phyloP scores from a whole-genome alignment of 2,797 vertebrate species.

The Ctenopoma kingsleyae region DNA sequence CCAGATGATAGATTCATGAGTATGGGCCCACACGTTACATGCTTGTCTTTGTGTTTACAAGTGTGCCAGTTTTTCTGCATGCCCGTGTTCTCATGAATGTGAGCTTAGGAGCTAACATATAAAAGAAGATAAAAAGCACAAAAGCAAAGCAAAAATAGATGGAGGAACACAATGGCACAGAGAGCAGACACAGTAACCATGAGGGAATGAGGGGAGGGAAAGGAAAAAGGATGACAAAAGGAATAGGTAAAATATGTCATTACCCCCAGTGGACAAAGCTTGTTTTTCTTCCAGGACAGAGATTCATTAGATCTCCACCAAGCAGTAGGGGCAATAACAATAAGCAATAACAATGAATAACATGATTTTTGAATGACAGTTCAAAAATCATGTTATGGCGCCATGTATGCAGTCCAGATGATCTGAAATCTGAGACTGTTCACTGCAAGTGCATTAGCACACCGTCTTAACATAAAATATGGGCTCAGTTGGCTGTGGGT shows the following conservation, averaged over 20 bases:
- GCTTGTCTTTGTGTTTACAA: conserved; percentile 54
- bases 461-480: conserved; percentile 57
- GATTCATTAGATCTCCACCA: conserved; percentile 63
- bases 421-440: conserved; percentile 46
- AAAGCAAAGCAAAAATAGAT: conserved; percentile 65
- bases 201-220: conserved; percentile 34
- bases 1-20: conserved; percentile 50
- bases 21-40: conserved; percentile 21
- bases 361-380: background rate
- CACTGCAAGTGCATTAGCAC: conserved; percentile 59
- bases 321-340: conserved; percentile 27
- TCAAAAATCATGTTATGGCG: conserved; percentile 40
- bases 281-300: conserved; percentile 56
- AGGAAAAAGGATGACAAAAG: conserved; percentile 45
- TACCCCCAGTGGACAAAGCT: conserved; percentile 54
- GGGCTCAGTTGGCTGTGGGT: conserved; percentile 32
- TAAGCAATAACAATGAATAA: conserved; percentile 10
- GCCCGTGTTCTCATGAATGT: conserved; percentile 51
- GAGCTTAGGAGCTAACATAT: conserved; percentile 35
- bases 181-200: conserved; percentile 56
- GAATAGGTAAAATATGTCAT: conserved; percentile 55
- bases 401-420: conserved; percentile 40
- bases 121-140: conserved; percentile 37
- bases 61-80: conserved; percentile 47
- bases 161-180: conserved; percentile 53